A percentile compares a stretch with the other conserved stretches of the same genome.
Conservation (phyloP, 2,888 invertebrate species). For the Chrysodeixis includens region DNA sequence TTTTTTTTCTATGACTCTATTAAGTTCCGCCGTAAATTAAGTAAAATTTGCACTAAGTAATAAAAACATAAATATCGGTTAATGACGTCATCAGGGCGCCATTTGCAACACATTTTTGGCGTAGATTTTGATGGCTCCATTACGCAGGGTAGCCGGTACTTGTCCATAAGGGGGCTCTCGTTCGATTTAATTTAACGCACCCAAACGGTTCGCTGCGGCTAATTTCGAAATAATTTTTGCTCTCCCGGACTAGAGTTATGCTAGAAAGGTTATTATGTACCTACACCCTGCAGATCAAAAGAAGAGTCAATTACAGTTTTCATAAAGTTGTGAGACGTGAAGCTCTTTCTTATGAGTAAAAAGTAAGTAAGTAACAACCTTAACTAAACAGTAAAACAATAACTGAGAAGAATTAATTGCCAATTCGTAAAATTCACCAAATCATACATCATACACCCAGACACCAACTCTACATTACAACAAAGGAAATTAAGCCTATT, state of each 20-base stretch:
- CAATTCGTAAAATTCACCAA: too few species aligned
- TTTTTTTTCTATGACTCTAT: not conserved
- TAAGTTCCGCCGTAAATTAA: not conserved
- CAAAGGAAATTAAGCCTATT: too few species aligned
- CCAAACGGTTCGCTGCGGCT: conserved; percentile 78
- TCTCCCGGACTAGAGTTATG: conserved; percentile 64
- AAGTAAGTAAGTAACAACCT: too few species aligned
- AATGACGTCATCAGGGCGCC: conserved; percentile 64
- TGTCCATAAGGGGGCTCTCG: conserved; percentile 76
- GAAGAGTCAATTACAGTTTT: too few species aligned
- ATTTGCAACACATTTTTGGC: conserved; percentile 85
- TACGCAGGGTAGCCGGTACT: conserved; percentile 78
- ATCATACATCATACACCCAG: too few species aligned
- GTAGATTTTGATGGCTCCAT: conserved; percentile 82
- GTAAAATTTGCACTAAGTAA: conserved; percentile 43
- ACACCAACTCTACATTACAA: too few species aligned
- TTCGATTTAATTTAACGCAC: conserved; percentile 86
- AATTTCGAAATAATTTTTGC: conserved; percentile 87
- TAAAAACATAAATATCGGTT: conserved; percentile 56
- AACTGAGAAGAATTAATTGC: too few species aligned
- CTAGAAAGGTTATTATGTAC: conserved; percentile 41
- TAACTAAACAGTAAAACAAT: too few species aligned
- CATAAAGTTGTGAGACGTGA: too few species aligned
- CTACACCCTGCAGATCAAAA: too few species aligned
- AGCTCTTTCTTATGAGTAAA: too few species aligned